Evolutionary conservation across 2,113 vertebrate genomes (phyloP).

Genomic region (Pelecanoides urinatrix): DNA sequence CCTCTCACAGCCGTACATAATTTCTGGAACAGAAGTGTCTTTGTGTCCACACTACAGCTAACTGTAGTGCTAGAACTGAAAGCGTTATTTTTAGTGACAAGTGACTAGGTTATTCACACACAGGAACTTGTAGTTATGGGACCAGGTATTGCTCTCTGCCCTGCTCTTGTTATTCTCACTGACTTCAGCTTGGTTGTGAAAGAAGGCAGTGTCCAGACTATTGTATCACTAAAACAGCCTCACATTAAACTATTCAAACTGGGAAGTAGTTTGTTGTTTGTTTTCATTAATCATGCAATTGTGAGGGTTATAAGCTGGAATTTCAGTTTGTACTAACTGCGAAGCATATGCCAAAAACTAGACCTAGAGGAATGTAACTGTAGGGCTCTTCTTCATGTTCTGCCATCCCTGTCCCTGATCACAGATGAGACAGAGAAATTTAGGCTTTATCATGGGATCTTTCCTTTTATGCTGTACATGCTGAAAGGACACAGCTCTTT

Average conservation of each 20-base stretch:
- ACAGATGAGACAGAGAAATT: constrained; percentile 17
- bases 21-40: neutral
- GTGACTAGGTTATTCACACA: neutral
- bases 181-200: neutral
- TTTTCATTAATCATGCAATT: constrained; percentile 36
- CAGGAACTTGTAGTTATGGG: neutral
- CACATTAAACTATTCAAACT: constrained; percentile 18
- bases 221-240: neutral
- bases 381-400: constrained; percentile 34
- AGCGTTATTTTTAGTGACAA: neutral
- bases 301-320: constrained; percentile 33
- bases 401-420: constrained; percentile 30
- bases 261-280: constrained; percentile 13
- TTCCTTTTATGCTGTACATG: constrained; percentile 7
- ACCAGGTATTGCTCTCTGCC: neutral
- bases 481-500: constrained; percentile 41
- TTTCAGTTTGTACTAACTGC: constrained; percentile 24
- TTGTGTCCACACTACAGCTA: neutral
- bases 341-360: neutral
- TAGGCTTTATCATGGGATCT: neutral
- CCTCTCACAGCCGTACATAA: neutral
- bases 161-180: neutral
- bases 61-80: neutral
- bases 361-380: constrained; percentile 5
- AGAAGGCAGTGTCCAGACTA: neutral